Conservation (phyloP, 1,140 invertebrate genomes). For the Callitettix versicolor region DNA sequence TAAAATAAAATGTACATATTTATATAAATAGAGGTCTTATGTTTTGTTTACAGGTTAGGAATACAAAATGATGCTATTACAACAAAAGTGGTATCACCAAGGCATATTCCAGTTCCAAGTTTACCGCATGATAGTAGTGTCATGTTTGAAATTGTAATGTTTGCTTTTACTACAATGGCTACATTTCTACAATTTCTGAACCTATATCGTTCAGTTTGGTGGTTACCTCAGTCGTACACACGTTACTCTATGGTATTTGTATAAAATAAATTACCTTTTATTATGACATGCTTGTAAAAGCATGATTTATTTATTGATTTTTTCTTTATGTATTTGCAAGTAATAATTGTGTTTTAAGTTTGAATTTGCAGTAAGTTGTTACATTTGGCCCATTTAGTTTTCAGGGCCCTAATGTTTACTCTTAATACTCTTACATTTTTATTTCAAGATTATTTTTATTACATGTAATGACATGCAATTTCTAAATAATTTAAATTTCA, state of each 20-base stretch:
- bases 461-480: no score
- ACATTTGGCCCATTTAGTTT: no score
- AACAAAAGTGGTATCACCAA: constrained; percentile 39
- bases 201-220: constrained; percentile 93
- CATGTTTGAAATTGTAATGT: constrained; percentile 77
- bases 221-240: constrained; percentile 85
- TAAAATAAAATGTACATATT: no score
- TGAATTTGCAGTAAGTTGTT: no score
- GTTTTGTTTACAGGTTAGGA: constrained; percentile 9
- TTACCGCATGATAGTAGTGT: constrained; percentile 73
- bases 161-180: constrained; percentile 63
- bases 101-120: constrained; percentile 76
- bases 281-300: not conserved
- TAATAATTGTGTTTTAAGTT: no score
- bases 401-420: no score
- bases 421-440: no score
- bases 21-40: no score
- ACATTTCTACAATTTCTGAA: constrained; percentile 82
- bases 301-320: no score
- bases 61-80: constrained; percentile 9
- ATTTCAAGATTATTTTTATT: no score
- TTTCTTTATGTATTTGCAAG: no score
- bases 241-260: constrained; percentile 72
- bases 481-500: no score
- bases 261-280: constrained; percentile 7